These are phyloP conservation scores for Neosalanx taihuensis DNA, from an alignment of 2,797 vertebrate genomes.

Conservation along the genomic window DNA sequence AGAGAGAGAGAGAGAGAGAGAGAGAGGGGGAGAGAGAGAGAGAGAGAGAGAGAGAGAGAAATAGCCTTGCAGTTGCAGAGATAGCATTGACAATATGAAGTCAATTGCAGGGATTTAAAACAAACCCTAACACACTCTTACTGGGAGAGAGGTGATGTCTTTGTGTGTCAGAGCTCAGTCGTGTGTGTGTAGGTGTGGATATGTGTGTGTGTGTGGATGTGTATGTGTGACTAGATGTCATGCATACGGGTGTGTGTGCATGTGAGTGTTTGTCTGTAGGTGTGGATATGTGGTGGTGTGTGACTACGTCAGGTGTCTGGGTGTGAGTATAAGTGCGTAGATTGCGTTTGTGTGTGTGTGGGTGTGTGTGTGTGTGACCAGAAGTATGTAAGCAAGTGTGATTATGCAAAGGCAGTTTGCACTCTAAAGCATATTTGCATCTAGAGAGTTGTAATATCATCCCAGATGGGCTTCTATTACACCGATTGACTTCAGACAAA, in stretches of 20 bases:
- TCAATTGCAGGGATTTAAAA: background rate
- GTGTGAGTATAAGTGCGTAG: background rate
- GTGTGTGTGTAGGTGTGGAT: background rate
- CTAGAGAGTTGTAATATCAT: constrained; percentile 34
- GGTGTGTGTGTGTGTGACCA: background rate
- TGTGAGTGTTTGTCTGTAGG: background rate
- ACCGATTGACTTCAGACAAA: too few species aligned
- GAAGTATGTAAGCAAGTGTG: background rate
- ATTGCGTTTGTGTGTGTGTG: constrained; percentile 1
- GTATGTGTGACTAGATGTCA: background rate
- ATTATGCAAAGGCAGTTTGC: background rate
- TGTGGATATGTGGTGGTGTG: background rate
- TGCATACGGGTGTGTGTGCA: background rate
- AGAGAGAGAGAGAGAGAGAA: background rate
- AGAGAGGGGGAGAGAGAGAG: background rate
- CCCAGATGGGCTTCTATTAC: background rate
- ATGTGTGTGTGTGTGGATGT: too few species aligned
- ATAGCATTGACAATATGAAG: too few species aligned
- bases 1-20: too few species aligned
- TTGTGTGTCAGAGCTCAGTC: constrained; percentile 12
- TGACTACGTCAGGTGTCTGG: background rate
- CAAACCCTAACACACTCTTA: too few species aligned
- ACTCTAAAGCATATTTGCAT: constrained; percentile 48
- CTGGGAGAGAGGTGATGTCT: background rate
- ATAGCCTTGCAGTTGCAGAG: background rate